phyloP scores from a whole-genome alignment of 1,140 invertebrate species.

The Ptiloglossa arizonensis region DNA sequence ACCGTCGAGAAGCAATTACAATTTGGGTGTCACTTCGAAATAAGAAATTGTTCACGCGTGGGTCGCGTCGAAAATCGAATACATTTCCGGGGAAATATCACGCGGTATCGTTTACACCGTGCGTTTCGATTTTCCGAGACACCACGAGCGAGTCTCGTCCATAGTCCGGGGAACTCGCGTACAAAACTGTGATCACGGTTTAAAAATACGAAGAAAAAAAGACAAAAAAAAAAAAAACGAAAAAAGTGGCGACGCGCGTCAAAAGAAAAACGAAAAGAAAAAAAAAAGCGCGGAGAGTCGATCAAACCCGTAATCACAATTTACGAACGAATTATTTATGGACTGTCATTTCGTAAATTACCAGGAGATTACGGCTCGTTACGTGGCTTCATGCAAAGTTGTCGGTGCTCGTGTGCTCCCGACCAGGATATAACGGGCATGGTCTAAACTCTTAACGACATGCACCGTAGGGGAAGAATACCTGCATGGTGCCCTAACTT shows the following conservation, averaged over 20 bases:
- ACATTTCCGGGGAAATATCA: constrained; percentile 22
- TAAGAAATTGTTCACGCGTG: constrained; percentile 24
- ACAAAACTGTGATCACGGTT: constrained; percentile 8
- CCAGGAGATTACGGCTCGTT: constrained; percentile 62
- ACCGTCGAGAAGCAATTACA: constrained; percentile 1
- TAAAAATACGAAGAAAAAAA: not conserved
- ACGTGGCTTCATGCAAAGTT: constrained; percentile 47
- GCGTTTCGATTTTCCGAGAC: constrained; percentile 46
- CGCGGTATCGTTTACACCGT: constrained; percentile 12
- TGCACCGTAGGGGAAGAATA: constrained; percentile 33
- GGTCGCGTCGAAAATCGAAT: constrained; percentile 15
- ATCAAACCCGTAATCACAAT: constrained; percentile 64
- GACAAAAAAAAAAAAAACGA: no score
- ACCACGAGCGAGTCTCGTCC: constrained; percentile 7
- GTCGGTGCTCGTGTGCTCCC: constrained; percentile 20
- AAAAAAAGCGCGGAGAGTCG: constrained; percentile 20
- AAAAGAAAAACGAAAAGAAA: not conserved
- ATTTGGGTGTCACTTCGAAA: not conserved
- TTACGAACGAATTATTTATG: constrained; percentile 67
- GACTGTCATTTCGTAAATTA: constrained; percentile 68
- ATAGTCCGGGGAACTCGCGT: constrained; percentile 34
- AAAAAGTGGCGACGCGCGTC: constrained; percentile 1
- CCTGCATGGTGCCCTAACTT: constrained; percentile 15
- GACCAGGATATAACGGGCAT: constrained; percentile 27
- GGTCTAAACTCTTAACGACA: constrained; percentile 44